phyloP scores from a whole-genome alignment of 2,888 invertebrate species.

The Saturnia japonica region DNA sequence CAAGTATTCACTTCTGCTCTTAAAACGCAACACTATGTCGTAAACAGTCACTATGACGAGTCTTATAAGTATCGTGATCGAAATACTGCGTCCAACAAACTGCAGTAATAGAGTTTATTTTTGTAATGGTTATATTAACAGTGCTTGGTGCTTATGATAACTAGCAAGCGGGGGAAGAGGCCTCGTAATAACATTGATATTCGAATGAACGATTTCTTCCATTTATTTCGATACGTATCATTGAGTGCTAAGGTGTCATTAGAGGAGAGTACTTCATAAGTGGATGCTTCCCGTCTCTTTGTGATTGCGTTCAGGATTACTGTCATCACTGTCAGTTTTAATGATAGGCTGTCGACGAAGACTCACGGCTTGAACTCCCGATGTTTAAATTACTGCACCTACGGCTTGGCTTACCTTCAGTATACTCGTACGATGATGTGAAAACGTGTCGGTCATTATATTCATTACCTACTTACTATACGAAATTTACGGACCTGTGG shows the following conservation, averaged over 20 bases:
- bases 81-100: neutral
- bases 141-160: neutral
- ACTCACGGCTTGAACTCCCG: neutral
- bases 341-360: conserved; percentile 20
- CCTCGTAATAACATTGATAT: conserved; percentile 1
- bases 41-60: neutral
- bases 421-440: neutral
- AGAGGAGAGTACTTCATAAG: conserved; percentile 17
- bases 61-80: neutral
- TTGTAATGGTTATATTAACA: neutral
- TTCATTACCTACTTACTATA: neutral
- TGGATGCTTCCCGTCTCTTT: conserved; percentile 17
- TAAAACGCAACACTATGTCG: neutral
- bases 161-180: neutral
- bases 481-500: too few relatives aligned
- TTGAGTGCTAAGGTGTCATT: conserved; percentile 11
- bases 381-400: neutral
- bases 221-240: conserved; percentile 15
- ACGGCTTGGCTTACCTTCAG: neutral
- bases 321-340: conserved; percentile 23
- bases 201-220: conserved; percentile 3
- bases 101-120: neutral
- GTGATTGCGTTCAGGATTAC: conserved; percentile 22
- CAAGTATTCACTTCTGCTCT: too few relatives aligned
- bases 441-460: neutral